These are phyloP conservation scores for Coleophora deauratella DNA, from an alignment of 2,888 invertebrate species.

Conservation along the genomic window DNA sequence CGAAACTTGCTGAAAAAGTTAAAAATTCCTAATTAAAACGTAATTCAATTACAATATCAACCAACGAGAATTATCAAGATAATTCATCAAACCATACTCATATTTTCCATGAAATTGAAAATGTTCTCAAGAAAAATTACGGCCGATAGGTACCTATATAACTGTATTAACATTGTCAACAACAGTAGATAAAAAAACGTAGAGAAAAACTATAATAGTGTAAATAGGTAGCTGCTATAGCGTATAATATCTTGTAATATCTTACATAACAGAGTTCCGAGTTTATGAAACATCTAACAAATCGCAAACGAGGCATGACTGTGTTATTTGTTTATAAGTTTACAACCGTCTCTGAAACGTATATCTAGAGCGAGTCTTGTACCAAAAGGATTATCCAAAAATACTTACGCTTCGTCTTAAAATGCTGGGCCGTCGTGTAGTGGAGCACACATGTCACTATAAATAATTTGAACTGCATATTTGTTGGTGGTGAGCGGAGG, in stretches of 20 bases:
- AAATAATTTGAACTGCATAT: constrained; percentile 56
- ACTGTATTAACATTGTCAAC: no score
- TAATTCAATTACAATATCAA: no score
- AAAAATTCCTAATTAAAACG: no score
- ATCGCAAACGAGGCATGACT: background rate
- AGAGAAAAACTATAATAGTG: no score
- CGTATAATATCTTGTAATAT: constrained; percentile 17
- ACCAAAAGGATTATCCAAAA: constrained; percentile 23
- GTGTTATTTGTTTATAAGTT: constrained; percentile 19
- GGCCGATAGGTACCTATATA: no score
- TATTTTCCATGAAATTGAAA: no score
- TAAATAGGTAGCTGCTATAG: no score
- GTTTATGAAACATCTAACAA: background rate
- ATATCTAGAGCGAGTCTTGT: constrained; percentile 2
- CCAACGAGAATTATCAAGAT: no score
- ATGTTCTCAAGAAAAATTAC: no score
- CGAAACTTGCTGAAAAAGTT: constrained; percentile 80
- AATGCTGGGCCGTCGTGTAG: constrained; percentile 46
- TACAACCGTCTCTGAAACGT: constrained; percentile 3
- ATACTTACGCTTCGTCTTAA: constrained; percentile 64
- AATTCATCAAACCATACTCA: no score
- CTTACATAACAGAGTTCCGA: background rate
- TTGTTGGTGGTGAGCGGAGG: constrained; percentile 26
- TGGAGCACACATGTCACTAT: constrained; percentile 57
- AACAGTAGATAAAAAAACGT: no score